Evolutionary conservation across 1,140 invertebrate genomes (phyloP).

Genomic region (Anadara kagoshimensis): DNA sequence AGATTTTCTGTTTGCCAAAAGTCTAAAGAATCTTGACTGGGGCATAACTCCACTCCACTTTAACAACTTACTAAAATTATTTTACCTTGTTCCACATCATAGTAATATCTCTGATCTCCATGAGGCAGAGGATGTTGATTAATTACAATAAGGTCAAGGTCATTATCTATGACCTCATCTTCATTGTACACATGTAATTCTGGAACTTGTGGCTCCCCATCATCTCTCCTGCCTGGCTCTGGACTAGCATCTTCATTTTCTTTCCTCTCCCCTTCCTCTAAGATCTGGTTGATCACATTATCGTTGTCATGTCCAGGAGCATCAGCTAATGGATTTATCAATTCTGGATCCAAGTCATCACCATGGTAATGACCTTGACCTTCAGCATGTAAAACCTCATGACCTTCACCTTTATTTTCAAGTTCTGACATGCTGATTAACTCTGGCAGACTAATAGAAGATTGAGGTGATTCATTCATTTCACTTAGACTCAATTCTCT

Average conservation of each 20-base stretch:
- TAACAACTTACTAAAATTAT: not conserved
- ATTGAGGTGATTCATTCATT: too few species aligned
- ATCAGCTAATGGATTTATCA: too few species aligned
- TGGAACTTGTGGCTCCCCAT: constrained; percentile 2
- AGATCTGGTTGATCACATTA: not conserved
- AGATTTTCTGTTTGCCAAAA: not conserved
- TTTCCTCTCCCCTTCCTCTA: not conserved
- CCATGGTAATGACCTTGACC: too few species aligned
- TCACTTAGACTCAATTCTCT: too few species aligned
- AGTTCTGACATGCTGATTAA: too few species aligned
- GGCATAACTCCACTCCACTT: too few species aligned
- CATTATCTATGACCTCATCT: constrained; percentile 1
- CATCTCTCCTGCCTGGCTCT: constrained; percentile 2
- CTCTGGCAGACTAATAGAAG: too few species aligned
- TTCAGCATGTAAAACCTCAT: too few species aligned
- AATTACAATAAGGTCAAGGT: not conserved
- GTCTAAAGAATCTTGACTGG: too few species aligned
- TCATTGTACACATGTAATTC: constrained; percentile 1
- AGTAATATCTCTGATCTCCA: not conserved
- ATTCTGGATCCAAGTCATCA: too few species aligned
- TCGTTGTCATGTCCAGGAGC: too few species aligned
- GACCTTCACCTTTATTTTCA: too few species aligned
- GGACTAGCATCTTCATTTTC: constrained; percentile 2
- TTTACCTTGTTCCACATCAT: constrained; percentile 15
- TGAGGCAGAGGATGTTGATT: not conserved